Base-by-base conservation (phyloP, 2,888 invertebrate species). In the Dermolepida albohirtum region DNA sequence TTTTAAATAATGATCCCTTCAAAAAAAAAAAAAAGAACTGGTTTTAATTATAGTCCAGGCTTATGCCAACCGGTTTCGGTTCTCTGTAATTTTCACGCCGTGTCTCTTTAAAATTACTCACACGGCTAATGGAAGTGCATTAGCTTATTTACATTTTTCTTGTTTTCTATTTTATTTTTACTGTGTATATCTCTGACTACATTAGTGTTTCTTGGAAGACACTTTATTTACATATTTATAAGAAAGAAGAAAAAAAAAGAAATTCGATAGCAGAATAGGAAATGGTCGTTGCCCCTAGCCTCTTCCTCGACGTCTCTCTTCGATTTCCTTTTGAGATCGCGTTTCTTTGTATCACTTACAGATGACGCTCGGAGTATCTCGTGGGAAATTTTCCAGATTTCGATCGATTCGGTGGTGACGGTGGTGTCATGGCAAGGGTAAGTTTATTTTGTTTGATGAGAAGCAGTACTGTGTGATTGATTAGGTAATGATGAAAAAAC, bases 341-440 rank as follows among this genome's bases (percentile, higher is more conserved):
- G 47, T 16, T 62, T 62, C 59, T 22, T 54, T 66, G 47, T n/a
- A 55, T 66, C 50, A 44, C 59, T 66, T 55, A 16, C 22, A 66
- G 66, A 66, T 66, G 66, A 59, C 66, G 66, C 59, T 50, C 29
- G 14, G 22, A 34, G 59, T 62, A 62, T 62, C 59, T 62, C 44
- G 39, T 34, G 47, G 34, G 34, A 34, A 62, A 47, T 62, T 62
- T 34, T 47, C 47, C 22, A 34, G 16, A 34, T 47, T 34, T 47
- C 59, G 59, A 62, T 62, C 29, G 22, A n/a, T 12, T 27, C 43
- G 27, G 59, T 62, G 59, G 47, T 54, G 40, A 54, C 44, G 7
- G 59, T 47, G 59, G 59, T 34, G 29, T 47, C 59, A 62, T 62
- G 47, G 59, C 47, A 29, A 34, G 59, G 59, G 47, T 47, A 62